Base-by-base conservation (phyloP, 2,797 vertebrate genomes). In the Acrocephalus scirpaceus region DNA sequence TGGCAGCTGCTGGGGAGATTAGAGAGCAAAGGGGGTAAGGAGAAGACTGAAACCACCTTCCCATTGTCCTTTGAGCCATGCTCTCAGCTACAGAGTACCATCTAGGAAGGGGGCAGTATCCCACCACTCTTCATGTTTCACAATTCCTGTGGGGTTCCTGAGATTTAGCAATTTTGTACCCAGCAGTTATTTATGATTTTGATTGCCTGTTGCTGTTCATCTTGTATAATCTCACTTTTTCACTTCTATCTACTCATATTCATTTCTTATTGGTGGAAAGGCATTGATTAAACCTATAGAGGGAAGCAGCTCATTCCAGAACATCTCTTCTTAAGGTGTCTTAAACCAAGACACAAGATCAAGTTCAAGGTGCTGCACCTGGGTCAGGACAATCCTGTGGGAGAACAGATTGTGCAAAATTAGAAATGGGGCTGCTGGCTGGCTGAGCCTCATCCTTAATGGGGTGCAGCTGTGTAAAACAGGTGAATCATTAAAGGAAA, bases 1-100 rank as follows among this genome's bases (percentile, higher is more conserved):
- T n/a, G n/a, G n/a, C 21, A 30, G 34, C 44, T n/a, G 23, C 25
- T 26, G 36, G 61, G 26, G 21, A 36, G 26, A 16, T 32, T 27
- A 30, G 26, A 65, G 36, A 50, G 17, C 1, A 11, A 30, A 67
- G 3, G 1, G 7, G 7, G 3, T 34, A 30, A 50, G 18, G 21
- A 14, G 26, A 51, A 51, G 36, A 67, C 18, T 36, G 38, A 67
- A 27, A 36, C 5, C 10, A 10, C 30, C 36, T 44, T 58, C 14
- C 12, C 7, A 32, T 32, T 67, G 11, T 51, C 22, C 22, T 58
- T 51, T 36, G 32, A 58, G 26, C 22, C 22, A 44, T 4, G 7
- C 0, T 0, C 21, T 51, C 0, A 0, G 21, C 38, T 61, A 14
- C 3, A 1, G 56, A 34, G 7, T 30, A 21, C 21, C 17, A 26